Base-by-base conservation (phyloP, 2,888 invertebrate genomes). In the Lithophane ornitopus region DNA sequence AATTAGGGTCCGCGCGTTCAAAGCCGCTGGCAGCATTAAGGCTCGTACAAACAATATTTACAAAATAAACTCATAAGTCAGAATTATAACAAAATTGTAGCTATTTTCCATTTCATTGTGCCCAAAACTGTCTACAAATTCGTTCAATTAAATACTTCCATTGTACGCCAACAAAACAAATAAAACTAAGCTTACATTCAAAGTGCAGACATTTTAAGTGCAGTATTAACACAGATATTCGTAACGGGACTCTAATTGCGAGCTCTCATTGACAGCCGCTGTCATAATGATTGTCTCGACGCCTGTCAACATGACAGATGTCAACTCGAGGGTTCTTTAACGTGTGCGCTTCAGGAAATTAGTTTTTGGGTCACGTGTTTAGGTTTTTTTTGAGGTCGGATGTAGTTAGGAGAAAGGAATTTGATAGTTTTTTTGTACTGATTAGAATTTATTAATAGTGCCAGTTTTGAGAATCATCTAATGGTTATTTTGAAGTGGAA, bases 261-360 rank as follows among this genome's bases (percentile, higher is more conserved):
- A 74, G 82, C 70, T 86, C 81, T 88, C 85, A 89, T 83, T 93
- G 93, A 94, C 93, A 91, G 85, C 85, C 76, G 85, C 88, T 91
- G 92, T 93, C 93, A 91, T 90, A 91, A 87, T 84, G 78, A 79
- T 85, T 82, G 87, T 85, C 82, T 87, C 90, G 87, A 85, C 78
- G 77, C 78, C 89, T 92, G 92, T 92, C 93, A 92, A 89, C 88
- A 74, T 94, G 94, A 94, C 94, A 93, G 92, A 90, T 93, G 93
- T 92, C 93, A 92, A 85, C 88, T 81, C 75, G 84, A 82, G 87
- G 76, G 84, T 84, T 74, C 88, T 88, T 87, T 87, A 81, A 74
- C 54, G 76, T 76, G 82, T 62, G 74, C 62, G 68, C 26, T 41
- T 59, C 56, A 46, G 69, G 59, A 73, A 46, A 85, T 84, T 77